Evolutionary conservation across 2,797 vertebrate genomes (phyloP).

Genomic region (Pantherophis alleghaniensis): DNA sequence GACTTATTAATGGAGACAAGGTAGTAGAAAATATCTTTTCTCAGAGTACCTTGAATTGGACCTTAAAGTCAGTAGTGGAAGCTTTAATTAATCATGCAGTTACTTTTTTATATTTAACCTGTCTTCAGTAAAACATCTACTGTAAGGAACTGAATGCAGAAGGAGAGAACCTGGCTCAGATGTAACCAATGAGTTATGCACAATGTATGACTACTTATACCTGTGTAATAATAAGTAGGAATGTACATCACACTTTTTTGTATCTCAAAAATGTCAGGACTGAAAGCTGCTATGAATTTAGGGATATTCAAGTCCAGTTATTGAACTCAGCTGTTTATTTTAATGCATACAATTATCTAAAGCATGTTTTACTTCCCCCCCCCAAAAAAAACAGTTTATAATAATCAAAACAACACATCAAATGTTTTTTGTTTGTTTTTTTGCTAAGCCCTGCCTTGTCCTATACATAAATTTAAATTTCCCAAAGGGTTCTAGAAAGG

Average conservation of each 20-base stretch:
- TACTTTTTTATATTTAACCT: not conserved
- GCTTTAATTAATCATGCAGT: conserved; percentile 11
- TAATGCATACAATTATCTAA: not conserved
- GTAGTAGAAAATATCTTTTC: conserved; percentile 28
- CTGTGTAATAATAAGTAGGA: not conserved
- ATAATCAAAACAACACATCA: not conserved
- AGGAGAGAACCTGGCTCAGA: not conserved
- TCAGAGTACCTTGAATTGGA: conserved; percentile 5
- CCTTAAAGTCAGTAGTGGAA: conserved; percentile 29
- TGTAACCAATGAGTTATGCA: not conserved
- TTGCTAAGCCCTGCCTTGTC: not conserved
- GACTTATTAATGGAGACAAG: conserved; percentile 41
- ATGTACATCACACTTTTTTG: not conserved
- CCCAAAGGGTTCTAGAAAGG: not conserved
- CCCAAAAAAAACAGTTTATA: not conserved
- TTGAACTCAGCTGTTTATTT: not conserved
- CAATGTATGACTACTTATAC: not conserved
- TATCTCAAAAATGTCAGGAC: not conserved
- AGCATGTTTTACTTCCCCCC: not conserved
- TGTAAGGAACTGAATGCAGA: not conserved
- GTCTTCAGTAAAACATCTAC: not conserved
- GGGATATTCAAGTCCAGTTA: not conserved
- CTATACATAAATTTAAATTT: not conserved
- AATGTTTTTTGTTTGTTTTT: not conserved
- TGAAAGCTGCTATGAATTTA: not conserved